Conservation (phyloP, 2,888 invertebrate genomes). For the Raillietiella orientalis region DNA sequence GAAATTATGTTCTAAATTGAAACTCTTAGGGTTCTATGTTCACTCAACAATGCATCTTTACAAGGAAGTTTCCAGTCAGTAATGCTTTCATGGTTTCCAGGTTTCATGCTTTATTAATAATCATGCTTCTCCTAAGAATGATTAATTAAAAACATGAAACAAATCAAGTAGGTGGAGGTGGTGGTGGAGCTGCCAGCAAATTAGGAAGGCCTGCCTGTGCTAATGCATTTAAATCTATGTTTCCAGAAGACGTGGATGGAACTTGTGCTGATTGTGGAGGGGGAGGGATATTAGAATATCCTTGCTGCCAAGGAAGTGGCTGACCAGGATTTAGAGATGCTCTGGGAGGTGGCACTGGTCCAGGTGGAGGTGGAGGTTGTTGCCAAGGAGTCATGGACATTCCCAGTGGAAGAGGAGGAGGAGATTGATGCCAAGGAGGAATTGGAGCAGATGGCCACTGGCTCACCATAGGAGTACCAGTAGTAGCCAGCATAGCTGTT, state of each 20-base stretch:
- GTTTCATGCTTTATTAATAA: too few relatives aligned
- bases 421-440: slow-evolving; percentile 7
- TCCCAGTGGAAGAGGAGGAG: slow-evolving; percentile 18
- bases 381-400: too few relatives aligned
- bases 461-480: slow-evolving; percentile 9
- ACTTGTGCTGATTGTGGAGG: slow-evolving; percentile 9
- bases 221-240: slow-evolving; percentile 12
- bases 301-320: slow-evolving; percentile 4
- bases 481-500: slow-evolving; percentile 18
- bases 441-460: slow-evolving; percentile 10
- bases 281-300: slow-evolving; percentile 4
- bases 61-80: too few relatives aligned
- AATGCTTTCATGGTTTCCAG: too few relatives aligned
- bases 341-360: slow-evolving; percentile 20
- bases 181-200: slow-evolving; percentile 28
- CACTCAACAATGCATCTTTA: too few relatives aligned
- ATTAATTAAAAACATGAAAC: too few relatives aligned
- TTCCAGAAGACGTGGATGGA: slow-evolving; percentile 8
- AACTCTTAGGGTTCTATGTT: too few relatives aligned
- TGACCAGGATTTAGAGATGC: slow-evolving; percentile 7
- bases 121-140: too few relatives aligned
- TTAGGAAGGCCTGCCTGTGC: slow-evolving; percentile 17
- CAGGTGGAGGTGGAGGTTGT: slow-evolving; percentile 11
- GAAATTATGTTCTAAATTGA: too few relatives aligned
- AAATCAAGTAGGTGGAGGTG: slow-evolving; percentile 32